Evolutionary conservation across 1,140 invertebrate species (phyloP).

Genomic region (Lasioglossum albipes): DNA sequence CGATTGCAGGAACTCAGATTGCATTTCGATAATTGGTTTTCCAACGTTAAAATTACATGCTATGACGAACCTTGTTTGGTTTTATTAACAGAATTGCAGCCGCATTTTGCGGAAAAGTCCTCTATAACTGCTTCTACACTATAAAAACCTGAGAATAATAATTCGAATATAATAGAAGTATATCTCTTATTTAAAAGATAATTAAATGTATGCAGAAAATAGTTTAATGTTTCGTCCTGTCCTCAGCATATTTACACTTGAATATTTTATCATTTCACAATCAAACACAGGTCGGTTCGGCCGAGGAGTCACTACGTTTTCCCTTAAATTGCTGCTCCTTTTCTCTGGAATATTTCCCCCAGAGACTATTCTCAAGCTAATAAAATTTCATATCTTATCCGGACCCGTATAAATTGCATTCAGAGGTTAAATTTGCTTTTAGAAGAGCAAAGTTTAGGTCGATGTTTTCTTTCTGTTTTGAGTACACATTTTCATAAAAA

Average conservation of each 20-base stretch:
- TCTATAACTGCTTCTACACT: no score
- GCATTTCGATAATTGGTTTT: constrained; percentile 4
- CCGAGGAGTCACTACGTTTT: not conserved
- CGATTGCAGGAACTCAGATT: constrained; percentile 3
- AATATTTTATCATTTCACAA: constrained; percentile 11
- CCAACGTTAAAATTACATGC: not conserved
- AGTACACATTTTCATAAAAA: not conserved
- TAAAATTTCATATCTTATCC: constrained; percentile 25
- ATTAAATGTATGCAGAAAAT: no score
- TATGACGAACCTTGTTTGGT: not conserved
- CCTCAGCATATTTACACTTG: not conserved
- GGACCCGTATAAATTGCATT: not conserved
- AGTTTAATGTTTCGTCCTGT: no score
- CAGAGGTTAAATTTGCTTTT: not conserved
- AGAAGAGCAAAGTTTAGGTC: not conserved
- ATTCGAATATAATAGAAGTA: no score
- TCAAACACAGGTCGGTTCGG: not conserved
- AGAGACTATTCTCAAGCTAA: not conserved
- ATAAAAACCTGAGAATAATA: no score
- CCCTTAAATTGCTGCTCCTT: not conserved
- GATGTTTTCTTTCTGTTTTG: not conserved
- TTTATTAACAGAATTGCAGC: not conserved
- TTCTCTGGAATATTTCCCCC: not conserved
- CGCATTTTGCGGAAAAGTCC: not conserved
- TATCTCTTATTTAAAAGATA: no score